Evolutionary conservation across 2,888 invertebrate species (phyloP), one percentile per base, ranked within the genome.

Genomic region (Clostera curtula): DNA sequence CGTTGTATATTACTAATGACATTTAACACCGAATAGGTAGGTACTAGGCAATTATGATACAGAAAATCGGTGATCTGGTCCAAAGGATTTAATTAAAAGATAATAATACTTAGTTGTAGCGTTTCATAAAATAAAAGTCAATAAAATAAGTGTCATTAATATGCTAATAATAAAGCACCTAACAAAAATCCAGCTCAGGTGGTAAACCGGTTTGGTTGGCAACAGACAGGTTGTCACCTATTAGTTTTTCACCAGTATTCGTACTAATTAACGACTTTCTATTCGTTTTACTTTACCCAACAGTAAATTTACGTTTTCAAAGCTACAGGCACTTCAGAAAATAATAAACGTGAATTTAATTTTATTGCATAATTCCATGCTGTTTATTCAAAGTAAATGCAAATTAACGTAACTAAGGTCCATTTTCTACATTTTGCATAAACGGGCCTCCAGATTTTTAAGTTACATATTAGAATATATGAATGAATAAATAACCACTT

Each of bases 221-320:
- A 77, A 77, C 82, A 77, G 76, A 74, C 75, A 59, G 55, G 49
- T 63, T 70, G 79, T 77, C 80, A 71, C 75, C 69, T 60, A 57
- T 47, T 49, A 49, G 34, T 56, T 56, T 56, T 54, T 51, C 40
- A 40, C 37, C 42, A 52, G 49, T 47, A 56, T 54, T 53, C 39
- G 39, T 54, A 44, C 46, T 40, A 55, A 60, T 65, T 61, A 64
- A 59, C 60, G 61, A 61, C 56, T 63, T 57, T 55, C 46, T 43
- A 38, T 32, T 29, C 23, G 29, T 28, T 30, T 43, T 46, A 43
- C 31, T 40, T 33, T 32, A 40, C 8, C 14, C 34, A 40, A 40
- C 38, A 31, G 20, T 32, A 40, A 39, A 36, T 34, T 43, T 39
- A 38, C 31, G 34, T 33, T 37, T 25, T 11, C 33, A 29, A 33